phyloP scores from a whole-genome alignment of 2,113 vertebrate genomes.

The Sinocyclocheilus anshuiensis region DNA sequence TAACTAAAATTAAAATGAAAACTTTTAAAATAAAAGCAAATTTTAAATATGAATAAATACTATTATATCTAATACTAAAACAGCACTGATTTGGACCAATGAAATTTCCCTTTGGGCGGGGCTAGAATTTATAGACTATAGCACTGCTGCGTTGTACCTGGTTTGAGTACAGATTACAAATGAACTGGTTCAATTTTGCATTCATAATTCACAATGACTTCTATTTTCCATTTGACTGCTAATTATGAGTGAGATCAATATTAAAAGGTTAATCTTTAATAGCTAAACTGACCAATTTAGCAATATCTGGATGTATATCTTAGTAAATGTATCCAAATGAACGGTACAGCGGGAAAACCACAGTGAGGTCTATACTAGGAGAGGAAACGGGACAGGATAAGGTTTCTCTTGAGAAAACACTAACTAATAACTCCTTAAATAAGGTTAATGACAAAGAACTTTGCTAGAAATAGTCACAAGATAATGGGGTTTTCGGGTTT shows the following conservation, averaged over 20 bases:
- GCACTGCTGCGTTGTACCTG: background rate
- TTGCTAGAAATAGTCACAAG: slow-evolving; percentile 16
- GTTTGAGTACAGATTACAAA: background rate
- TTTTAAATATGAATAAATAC: background rate
- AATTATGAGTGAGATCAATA: background rate
- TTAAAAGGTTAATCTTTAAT: background rate
- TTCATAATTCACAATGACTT: background rate
- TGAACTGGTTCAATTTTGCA: background rate
- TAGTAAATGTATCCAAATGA: background rate
- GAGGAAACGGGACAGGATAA: slow-evolving; percentile 1
- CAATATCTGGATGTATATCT: background rate
- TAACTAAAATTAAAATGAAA: background rate
- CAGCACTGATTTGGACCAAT: background rate
- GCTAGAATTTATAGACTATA: background rate
- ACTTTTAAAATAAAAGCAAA: background rate
- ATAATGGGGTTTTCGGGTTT: slow-evolving; percentile 6
- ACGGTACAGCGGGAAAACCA: background rate
- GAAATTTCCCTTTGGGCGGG: background rate
- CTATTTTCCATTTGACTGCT: background rate
- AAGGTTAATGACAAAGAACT: slow-evolving; percentile 11
- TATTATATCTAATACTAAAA: background rate
- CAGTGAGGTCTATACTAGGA: slow-evolving; percentile 29
- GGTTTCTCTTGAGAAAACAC: slow-evolving; percentile 26
- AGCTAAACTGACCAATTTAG: background rate
- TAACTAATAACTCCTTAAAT: slow-evolving; percentile 1